These are phyloP conservation scores for Oncorhynchus tshawytscha DNA, from an alignment of 2,113 vertebrate genomes.

Conservation along the genomic window DNA sequence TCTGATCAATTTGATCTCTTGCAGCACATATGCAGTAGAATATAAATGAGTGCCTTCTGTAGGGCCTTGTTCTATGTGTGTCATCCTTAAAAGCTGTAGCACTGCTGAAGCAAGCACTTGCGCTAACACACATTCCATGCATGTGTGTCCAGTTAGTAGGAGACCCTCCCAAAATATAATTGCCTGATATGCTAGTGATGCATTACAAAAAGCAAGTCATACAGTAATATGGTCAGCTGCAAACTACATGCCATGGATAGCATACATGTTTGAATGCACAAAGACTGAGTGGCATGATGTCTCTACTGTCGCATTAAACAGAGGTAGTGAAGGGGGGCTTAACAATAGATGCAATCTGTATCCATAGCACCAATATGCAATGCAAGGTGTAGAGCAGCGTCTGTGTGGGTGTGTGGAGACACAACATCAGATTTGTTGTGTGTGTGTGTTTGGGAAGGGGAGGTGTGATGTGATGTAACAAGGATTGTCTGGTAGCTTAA, in stretches of 20 bases:
- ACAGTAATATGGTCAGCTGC: background rate
- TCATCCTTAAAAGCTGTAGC: background rate
- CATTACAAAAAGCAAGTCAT: background rate
- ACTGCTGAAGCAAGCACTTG: background rate
- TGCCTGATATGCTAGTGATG: background rate
- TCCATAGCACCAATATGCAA: background rate
- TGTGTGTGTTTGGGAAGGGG: too few species aligned
- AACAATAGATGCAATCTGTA: background rate
- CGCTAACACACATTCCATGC: slow-evolving; percentile 12
- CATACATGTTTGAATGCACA: background rate
- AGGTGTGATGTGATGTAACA: too few species aligned
- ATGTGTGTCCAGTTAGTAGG: background rate
- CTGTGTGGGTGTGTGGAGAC: too few species aligned
- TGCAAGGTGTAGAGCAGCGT: background rate
- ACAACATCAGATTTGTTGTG: too few species aligned
- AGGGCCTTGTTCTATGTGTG: background rate
- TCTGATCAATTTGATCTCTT: too few species aligned
- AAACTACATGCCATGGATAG: background rate
- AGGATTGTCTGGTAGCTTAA: too few species aligned
- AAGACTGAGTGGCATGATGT: slow-evolving; percentile 3
- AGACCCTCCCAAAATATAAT: slow-evolving; percentile 8
- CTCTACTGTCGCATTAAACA: background rate
- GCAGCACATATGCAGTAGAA: too few species aligned
- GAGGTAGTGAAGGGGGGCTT: background rate
- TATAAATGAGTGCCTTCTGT: background rate